Evolutionary conservation across 2,888 invertebrate species (phyloP), one percentile per base, ranked within the genome.

Genomic region (Drosophila infuscata): DNA sequence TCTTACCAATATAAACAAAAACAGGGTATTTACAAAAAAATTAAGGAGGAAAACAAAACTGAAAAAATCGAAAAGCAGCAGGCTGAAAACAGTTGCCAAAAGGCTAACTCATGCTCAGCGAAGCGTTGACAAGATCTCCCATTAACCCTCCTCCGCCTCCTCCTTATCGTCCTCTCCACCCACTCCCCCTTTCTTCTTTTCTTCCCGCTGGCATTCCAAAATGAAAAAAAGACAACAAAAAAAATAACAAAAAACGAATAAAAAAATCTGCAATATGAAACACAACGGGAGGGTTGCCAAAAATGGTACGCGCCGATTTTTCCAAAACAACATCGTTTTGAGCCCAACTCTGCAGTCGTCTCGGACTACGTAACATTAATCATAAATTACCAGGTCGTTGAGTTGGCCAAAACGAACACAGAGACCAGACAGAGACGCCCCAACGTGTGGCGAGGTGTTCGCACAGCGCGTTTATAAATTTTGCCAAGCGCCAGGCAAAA

Each of bases 361-460:
- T 51, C 43, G 6, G 43, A 71, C 70, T 70, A 83, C 68, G 76
- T 76, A 85, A 88, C 91, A 91, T 91, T 89, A 91, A 91, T 91
- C 91, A 91, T 91, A 91, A 90, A 91, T 91, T 91, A 91, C 91
- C 91, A 91, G 83, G 81, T 90, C 89, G 90, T 91, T 90, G 90
- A 91, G 84, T 81, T 84, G 83, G 79, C 70, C 70, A 67, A 68
- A 78, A 51, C 46, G 71, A 46, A 49, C 62, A n/a, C 36, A 48
- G 46, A 57, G n/a, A 15, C n/a, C 59, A 66, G 58, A 67, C 68
- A 70, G 81, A 81, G 84, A 84, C 84, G 88, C 89, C 84, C 89
- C 86, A 84, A 89, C 89, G 84, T 89, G 89, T 84, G 84, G 83
- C 90, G 90, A 85, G 85, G 85, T 85, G 85, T 84, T 84, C 87